Evolutionary conservation across 2,797 vertebrate genomes (phyloP), one percentile per base, ranked within the genome.

Genomic region (Gobio occitaniae): DNA sequence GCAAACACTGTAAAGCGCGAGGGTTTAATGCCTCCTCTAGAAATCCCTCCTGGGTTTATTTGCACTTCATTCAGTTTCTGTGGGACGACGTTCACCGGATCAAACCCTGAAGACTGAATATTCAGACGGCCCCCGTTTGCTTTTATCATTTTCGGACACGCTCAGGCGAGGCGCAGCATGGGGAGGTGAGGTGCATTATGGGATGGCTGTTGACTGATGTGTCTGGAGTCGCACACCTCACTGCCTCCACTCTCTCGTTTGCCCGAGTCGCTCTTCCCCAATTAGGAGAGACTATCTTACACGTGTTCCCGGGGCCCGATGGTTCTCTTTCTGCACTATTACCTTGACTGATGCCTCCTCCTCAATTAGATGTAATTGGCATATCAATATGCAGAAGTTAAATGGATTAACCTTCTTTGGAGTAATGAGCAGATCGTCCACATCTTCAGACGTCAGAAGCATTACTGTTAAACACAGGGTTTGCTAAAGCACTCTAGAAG

Each of bases 361-460:
- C 95, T 96, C 97, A 95, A 96, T 97, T 96, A 97, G 95, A 96
- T 96, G 96, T 98, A 97, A 98, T 97, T 97, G 97, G 96, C 96
- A 97, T 97, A 97, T 98, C 97, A 97, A 98, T 97, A 98, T 98
- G 97, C 96, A 97, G 96, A 97, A 97, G 96, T 97, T 97, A 97
- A 98, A 98, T 97, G 96, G 96, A 98, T 98, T 97, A 98, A 98
- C 97, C 97, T 97, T 97, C 97, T 97, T 93, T 97, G 96, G 96
- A 97, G 96, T 97, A 98, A 98, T 97, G 97, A 98, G 97, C 96
- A 95, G 95, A 29, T 95, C 94, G 95, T 94, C 95, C 95, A 38
- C 65, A 38, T 68, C 29, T 54, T 32, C 72, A 36, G 10, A 21
- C 52, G 3, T n/a, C 32, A 38, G 6, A 32, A 48, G 10, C 21